Evolutionary conservation across 1,140 invertebrate species (phyloP), one percentile per base, ranked within the genome.

Genomic region (Sminthurinus signatus): DNA sequence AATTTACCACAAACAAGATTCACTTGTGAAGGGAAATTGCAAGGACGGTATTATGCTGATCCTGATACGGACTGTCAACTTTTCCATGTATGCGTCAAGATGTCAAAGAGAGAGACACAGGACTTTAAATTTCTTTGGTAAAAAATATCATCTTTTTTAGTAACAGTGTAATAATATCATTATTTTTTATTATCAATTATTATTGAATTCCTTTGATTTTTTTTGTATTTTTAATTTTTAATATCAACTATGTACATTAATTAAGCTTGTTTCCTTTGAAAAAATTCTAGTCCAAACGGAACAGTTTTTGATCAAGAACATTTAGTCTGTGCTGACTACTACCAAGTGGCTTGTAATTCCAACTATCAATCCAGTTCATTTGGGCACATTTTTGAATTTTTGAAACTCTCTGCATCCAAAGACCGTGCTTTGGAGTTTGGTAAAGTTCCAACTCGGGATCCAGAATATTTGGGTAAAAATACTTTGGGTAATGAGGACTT

Each of bases 31-130:
- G 88, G 89, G 72, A 91, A 92, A 77, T 88, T 91, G 70, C 81
- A 91, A 23, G 91, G 91, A 64, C 89, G 91, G 44, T 94, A 93
- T 77, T 94, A 94, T 75, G 90, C 91, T 15, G 91, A 94, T 78
- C 83, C 86, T 0, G 90, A 93, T 76, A 88, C 91, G 0, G 87
- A 91, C 73, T 94, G 91, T 78, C 91, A 93, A 78, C 88, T 93
- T 80, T 93, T 93, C 77, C 91, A 93, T 74, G 87, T 93, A 51
- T 93, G 90, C 75, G 88, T 90, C 25, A 86, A 86, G 74, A 86
- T 90, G 27, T 84, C 87, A 17, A 87, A 88, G 61, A 80, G 83
- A 58, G 85, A 85, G 67, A 80, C 88, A 43, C 82, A 86, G 75
- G 87, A 89, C 79, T 87, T 84, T 78, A 83, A 87, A 70, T 94